Evolutionary conservation across 1,140 invertebrate species (phyloP).

Genomic region (Brachionus rotundiformis): DNA sequence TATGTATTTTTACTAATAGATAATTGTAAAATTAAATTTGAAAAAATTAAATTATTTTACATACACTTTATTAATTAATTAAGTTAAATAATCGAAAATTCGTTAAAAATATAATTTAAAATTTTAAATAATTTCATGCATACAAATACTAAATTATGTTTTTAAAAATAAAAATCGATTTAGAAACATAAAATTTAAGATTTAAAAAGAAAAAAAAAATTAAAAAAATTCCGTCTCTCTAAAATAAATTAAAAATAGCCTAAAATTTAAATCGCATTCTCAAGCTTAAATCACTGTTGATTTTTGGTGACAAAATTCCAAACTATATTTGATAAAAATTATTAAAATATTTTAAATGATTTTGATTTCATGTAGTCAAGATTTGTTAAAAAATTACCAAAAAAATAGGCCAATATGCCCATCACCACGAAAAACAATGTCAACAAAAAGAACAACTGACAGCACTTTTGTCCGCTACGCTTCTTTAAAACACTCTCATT

Average conservation of each 20-base stretch:
- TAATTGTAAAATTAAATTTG: too few relatives aligned
- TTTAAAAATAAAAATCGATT: background rate
- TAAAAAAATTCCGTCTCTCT: background rate
- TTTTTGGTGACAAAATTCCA: background rate
- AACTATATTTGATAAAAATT: background rate
- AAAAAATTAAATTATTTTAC: too few relatives aligned
- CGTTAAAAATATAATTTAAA: background rate
- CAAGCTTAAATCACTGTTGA: background rate
- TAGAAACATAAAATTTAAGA: background rate
- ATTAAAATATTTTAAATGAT: background rate
- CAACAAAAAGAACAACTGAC: slow-evolving; percentile 36
- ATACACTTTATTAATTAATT: background rate
- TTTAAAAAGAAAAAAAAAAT: background rate
- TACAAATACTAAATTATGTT: background rate
- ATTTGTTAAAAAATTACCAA: slow-evolving; percentile 35
- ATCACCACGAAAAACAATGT: slow-evolving; percentile 29
- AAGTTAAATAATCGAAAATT: background rate
- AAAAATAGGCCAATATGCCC: slow-evolving; percentile 21
- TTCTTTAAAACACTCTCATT: background rate
- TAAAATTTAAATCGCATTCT: background rate
- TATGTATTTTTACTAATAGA: too few relatives aligned
- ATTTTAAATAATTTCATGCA: background rate
- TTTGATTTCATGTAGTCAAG: background rate
- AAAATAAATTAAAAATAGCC: background rate
- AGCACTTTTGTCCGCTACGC: slow-evolving; percentile 22